These are phyloP conservation scores for Carpatolechia fugitivella DNA, from an alignment of 2,888 invertebrate species.

Conservation along the genomic window DNA sequence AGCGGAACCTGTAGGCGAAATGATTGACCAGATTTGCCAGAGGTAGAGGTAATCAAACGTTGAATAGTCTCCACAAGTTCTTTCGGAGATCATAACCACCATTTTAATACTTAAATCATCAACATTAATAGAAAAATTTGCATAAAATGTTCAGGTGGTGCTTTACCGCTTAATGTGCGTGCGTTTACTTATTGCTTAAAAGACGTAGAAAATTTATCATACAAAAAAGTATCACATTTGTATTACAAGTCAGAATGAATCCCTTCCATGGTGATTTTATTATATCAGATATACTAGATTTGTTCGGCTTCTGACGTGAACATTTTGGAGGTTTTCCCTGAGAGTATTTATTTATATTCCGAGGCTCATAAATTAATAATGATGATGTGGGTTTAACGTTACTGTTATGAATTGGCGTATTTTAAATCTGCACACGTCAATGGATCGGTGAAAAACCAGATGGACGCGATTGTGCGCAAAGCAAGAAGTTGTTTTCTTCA, in stretches of 20 bases:
- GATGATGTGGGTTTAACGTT: not conserved
- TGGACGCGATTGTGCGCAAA: not conserved
- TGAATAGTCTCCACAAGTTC: not conserved
- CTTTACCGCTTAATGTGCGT: no score
- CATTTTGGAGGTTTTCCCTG: not conserved
- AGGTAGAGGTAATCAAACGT: constrained; percentile 33
- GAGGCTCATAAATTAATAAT: not conserved
- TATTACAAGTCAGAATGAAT: no score
- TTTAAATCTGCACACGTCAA: not conserved
- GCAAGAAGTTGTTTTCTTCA: no score
- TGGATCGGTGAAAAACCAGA: not conserved
- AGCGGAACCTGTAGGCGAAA: constrained; percentile 38
- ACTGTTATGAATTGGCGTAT: not conserved
- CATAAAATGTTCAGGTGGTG: no score
- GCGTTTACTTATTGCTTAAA: no score
- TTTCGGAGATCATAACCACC: no score
- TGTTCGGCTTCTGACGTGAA: not conserved
- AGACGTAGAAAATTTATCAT: no score
- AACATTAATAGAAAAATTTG: not conserved
- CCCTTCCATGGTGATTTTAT: no score
- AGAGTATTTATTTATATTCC: not conserved
- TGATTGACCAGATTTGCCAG: constrained; percentile 36
- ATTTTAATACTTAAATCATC: not conserved
- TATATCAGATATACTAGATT: not conserved
- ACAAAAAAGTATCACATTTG: no score